Base-by-base conservation (phyloP, 2,113 vertebrate genomes). In the Rattus rattus region DNA sequence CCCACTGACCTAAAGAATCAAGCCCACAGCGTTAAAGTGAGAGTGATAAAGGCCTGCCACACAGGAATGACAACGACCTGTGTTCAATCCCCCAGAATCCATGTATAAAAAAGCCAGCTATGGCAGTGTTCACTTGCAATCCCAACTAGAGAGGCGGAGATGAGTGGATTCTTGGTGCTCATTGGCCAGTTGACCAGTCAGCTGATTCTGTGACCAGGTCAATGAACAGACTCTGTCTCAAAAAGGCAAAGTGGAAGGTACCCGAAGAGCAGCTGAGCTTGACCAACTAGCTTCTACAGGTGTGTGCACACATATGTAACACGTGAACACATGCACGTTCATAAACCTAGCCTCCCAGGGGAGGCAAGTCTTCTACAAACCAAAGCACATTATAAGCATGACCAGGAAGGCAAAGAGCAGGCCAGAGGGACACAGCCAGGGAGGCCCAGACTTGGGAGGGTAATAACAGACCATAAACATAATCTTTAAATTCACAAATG, bases 341-440 rank as follows among this genome's bases (percentile, higher is more conserved):
- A 63, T 81, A 88, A 81, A 56, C 86, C n/a, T 80, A 67, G 59
- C 89, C 36, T 85, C 69, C 73, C 26, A 17, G 12, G 39, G 88
- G 39, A 65, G 33, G 97, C 39, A 80, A 94, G 72, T 13, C 85
- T 87, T 83, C 63, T 61, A 43, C 84, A 92, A 93, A 92, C 17
- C 65, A 54, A 2, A 96, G 65, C 24, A 49, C 39, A 33, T 63
- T 88, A 72, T 19, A 91, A 75, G 52, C 36, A 13, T n/a, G 54
- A 75, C 11, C 80, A 95, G 59, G 91, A 86, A 19, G 61, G 54
- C 93, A 49, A 43, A 81, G 33, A 54, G 77, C 91, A 94, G 69
- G 47, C 26, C 47, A 28, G 69, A 49, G 39, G n/a, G 69, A 85
- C 39, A 88, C 36, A 65, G 67, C 36, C 26, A 4, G n/a, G 95